Evolutionary conservation across 1,140 invertebrate genomes (phyloP).

Genomic region (Drosophila leontia): DNA sequence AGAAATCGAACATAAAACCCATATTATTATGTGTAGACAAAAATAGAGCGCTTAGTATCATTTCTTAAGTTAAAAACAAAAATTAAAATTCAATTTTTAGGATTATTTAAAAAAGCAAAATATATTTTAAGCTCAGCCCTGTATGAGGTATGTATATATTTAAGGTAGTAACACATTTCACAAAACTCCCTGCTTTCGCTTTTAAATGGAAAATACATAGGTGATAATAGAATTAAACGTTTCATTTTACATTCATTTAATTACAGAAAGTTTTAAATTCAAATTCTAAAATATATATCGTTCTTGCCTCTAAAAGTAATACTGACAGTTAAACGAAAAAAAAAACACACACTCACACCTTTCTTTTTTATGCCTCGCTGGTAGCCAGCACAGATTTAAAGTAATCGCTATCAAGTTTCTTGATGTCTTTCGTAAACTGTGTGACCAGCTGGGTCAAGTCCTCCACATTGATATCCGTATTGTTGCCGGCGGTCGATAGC

Average conservation of each 20-base stretch:
- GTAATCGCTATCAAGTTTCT: constrained; percentile 74
- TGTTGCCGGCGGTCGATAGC: constrained; percentile 73
- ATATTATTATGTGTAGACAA: too few relatives aligned
- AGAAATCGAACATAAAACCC: too few relatives aligned
- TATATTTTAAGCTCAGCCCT: background rate
- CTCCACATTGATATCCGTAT: constrained; percentile 76
- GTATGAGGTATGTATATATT: background rate
- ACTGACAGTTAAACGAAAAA: constrained; percentile 15
- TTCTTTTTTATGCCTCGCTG: constrained; percentile 26
- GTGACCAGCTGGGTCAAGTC: constrained; percentile 74
- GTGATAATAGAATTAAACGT: background rate
- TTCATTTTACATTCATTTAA: background rate
- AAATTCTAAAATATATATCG: background rate
- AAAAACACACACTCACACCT: background rate
- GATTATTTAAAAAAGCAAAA: background rate
- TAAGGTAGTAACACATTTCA: background rate
- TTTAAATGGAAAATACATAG: background rate
- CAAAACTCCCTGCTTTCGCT: background rate
- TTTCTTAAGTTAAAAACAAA: too few relatives aligned
- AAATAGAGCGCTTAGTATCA: too few relatives aligned
- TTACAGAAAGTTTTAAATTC: background rate
- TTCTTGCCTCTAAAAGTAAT: constrained; percentile 14
- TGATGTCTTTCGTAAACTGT: constrained; percentile 74
- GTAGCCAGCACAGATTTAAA: constrained; percentile 63
- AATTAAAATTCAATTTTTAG: too few relatives aligned